Evolutionary conservation across 2,113 vertebrate genomes (phyloP).

Genomic region (Chaetura pelagica): DNA sequence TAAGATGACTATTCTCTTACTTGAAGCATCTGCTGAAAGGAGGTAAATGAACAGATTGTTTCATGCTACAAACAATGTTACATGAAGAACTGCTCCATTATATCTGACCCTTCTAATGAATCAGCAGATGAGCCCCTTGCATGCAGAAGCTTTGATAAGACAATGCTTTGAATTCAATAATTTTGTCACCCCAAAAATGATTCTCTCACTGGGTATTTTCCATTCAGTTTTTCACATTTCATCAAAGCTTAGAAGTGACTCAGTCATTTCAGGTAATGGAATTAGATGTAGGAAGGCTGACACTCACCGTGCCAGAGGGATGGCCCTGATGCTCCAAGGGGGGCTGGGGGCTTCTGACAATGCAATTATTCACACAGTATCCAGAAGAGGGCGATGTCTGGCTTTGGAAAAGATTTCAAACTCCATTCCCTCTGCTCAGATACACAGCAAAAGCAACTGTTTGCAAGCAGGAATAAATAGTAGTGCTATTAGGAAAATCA

Average conservation of each 20-base stretch:
- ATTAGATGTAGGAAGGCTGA: background rate
- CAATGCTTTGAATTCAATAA: rapidly evolving
- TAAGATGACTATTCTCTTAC: background rate
- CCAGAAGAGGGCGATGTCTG: conserved; percentile 71
- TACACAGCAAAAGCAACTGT: background rate
- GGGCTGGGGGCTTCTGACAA: background rate
- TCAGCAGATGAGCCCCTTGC: background rate
- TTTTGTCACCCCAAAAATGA: background rate
- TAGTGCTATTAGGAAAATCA: background rate
- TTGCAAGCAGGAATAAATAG: background rate
- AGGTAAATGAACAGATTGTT: conserved; percentile 29
- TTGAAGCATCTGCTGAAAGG: background rate
- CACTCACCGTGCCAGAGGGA: rapidly evolving
- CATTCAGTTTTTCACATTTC: background rate
- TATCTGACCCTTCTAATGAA: conserved; percentile 20
- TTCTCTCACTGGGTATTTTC: background rate
- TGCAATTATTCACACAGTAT: rapidly evolving
- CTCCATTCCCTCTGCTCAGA: background rate
- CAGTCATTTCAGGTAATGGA: background rate
- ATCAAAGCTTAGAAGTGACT: background rate
- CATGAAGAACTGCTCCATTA: background rate
- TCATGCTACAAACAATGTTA: background rate
- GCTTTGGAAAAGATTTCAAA: background rate
- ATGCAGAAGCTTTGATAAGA: background rate
- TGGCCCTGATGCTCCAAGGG: rapidly evolving